Percentiles rank a stretch among this genome's conserved stretches.
Evolutionary conservation across 2,888 invertebrate species (phyloP).

Genomic region (Tanytarsus gracilentus): DNA sequence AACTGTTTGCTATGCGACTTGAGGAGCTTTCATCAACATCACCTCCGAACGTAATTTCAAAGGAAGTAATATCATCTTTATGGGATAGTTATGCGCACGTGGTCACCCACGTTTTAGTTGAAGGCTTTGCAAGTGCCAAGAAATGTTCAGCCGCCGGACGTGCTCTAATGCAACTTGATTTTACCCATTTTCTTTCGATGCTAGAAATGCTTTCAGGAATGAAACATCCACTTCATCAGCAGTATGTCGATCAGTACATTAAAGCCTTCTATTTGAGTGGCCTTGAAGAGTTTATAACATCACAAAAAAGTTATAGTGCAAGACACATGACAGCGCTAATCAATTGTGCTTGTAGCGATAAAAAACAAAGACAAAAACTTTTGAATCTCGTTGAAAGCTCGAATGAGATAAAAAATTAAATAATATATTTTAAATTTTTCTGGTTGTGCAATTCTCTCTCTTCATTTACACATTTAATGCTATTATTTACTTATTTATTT

Average conservation of each 20-base stretch:
- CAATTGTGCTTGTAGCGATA: constrained; percentile 76
- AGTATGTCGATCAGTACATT: constrained; percentile 88
- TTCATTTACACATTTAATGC: constrained; percentile 28
- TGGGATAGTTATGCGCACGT: constrained; percentile 86
- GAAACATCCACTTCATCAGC: constrained; percentile 76
- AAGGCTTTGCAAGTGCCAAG: constrained; percentile 84
- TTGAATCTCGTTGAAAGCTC: constrained; percentile 59
- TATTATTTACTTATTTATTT: no score
- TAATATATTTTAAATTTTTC: neutral
- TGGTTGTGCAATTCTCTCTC: constrained; percentile 26
- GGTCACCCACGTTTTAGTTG: constrained; percentile 79
- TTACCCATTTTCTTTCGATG: constrained; percentile 86
- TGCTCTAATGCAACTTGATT: constrained; percentile 96
- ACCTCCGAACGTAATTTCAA: constrained; percentile 57
- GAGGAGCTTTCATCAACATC: constrained; percentile 62
- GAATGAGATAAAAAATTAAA: constrained; percentile 35
- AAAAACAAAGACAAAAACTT: constrained; percentile 73
- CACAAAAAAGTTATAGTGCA: constrained; percentile 77
- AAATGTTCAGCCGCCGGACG: constrained; percentile 95
- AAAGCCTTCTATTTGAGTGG: constrained; percentile 92
- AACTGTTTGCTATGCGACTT: constrained; percentile 68
- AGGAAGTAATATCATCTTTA: constrained; percentile 55
- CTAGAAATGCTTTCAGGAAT: constrained; percentile 76
- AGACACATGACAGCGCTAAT: constrained; percentile 81
- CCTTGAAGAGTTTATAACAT: constrained; percentile 80